Base-by-base conservation (phyloP, 1,140 invertebrate genomes). In the Plutomurus gul region DNA sequence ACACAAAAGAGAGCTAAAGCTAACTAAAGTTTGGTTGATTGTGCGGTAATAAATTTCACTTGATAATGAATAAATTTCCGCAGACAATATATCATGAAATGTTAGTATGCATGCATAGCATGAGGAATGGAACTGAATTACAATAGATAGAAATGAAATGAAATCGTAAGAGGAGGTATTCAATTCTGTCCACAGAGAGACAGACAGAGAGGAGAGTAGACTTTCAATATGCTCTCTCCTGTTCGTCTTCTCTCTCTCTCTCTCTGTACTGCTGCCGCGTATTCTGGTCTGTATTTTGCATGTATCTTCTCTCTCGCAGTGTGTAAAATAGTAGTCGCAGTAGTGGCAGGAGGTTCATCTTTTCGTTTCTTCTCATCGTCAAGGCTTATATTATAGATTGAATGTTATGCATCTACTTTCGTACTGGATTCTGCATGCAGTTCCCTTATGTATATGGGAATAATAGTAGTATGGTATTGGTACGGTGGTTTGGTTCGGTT, bases 1-100 rank as follows among this genome's bases (percentile, higher is more conserved):
- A 65, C 30, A 65, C 56, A 65, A 65, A 65, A 33, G 56, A 65
- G 27, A 65, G 27, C 56, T 16, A 65, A 65, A 65, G 56, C 56
- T 65, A 56, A 56, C 46, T 76, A 76, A 76, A 76, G 74, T 76
- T 76, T 60, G 74, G 46, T 65, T 60, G 73, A 75, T 79, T 65
- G 40, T 78, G 56, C 22, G 74, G 78, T 75, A 30, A 79, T 79
- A 79, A 79, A 79, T 79, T 75, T 79, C 56, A 74, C 78, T 75
- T 75, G 78, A 79, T 79, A 79, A 79, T 79, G 78, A 79, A 79
- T 79, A 79, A 79, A 79, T 79, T 79, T 79, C 74, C 72, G 37
- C 72, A 76, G 49, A 76, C 74, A 51, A 76, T 76, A 76, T 76
- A 76, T 76, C 74, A 76, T 76, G 74, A 76, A 76, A 76, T 60